A percentile compares a stretch with the other conserved stretches of the same genome.
Evolutionary conservation across 2,888 invertebrate species (phyloP).

Genomic region (Agonopterix heracliana): DNA sequence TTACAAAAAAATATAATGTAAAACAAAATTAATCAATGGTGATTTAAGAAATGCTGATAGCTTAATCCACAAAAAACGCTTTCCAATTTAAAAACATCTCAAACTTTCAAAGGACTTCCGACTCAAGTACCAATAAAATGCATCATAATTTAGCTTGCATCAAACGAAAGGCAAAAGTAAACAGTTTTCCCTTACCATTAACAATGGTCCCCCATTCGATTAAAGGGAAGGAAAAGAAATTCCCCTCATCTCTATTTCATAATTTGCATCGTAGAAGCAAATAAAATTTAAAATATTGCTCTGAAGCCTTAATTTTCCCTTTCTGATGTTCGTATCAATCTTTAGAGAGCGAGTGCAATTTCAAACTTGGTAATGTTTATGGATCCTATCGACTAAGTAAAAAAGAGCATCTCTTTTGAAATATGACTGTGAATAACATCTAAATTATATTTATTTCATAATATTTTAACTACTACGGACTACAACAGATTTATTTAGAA

Average conservation of each 20-base stretch:
- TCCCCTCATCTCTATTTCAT: slow-evolving; percentile 66
- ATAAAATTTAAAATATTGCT: slow-evolving; percentile 71
- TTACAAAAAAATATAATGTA: background rate
- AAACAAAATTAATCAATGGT: background rate
- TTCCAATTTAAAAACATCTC: slow-evolving; percentile 16
- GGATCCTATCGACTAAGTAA: too few relatives aligned
- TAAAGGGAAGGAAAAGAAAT: slow-evolving; percentile 45
- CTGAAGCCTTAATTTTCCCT: slow-evolving; percentile 58
- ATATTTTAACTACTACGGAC: too few relatives aligned
- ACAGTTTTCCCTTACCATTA: slow-evolving; percentile 49
- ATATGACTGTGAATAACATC: too few relatives aligned
- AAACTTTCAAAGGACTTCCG: background rate
- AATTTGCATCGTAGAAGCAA: slow-evolving; percentile 72
- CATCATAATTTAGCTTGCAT: slow-evolving; percentile 26
- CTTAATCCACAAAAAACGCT: background rate
- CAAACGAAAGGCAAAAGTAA: slow-evolving; percentile 43
- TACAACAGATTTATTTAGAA: too few relatives aligned
- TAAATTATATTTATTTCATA: too few relatives aligned
- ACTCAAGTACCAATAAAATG: slow-evolving; percentile 13
- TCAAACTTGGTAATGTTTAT: too few relatives aligned
- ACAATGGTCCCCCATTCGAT: slow-evolving; percentile 68
- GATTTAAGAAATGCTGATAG: background rate
- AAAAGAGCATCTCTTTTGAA: too few relatives aligned
- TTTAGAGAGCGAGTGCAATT: slow-evolving; percentile 15
- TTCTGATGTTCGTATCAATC: slow-evolving; percentile 57